Evolutionary conservation across 2,888 invertebrate genomes (phyloP).

Genomic region (Heliconius sara): DNA sequence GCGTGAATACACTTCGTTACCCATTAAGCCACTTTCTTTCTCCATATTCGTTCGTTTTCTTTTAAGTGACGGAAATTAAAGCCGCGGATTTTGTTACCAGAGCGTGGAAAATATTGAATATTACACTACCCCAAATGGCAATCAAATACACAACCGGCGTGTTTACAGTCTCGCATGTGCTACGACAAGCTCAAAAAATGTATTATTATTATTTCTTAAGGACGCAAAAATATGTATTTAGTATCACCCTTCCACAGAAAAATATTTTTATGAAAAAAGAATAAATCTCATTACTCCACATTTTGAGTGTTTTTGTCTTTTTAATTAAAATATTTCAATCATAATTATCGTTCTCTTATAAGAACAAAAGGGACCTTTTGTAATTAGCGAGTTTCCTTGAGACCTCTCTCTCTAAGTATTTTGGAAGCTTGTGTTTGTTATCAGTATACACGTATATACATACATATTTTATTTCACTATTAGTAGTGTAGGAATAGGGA

Average conservation of each 20-base stretch:
- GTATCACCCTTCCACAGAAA: too few relatives aligned
- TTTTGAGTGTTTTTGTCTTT: not conserved
- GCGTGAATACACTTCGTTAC: not conserved
- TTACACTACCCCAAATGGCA: too few relatives aligned
- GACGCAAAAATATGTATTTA: too few relatives aligned
- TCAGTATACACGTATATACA: not conserved
- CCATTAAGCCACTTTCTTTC: not conserved
- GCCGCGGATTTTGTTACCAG: not conserved
- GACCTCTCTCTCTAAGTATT: constrained; percentile 1
- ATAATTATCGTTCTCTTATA: constrained; percentile 18
- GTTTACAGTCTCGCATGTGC: too few relatives aligned
- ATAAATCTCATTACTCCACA: not conserved
- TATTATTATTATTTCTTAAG: too few relatives aligned
- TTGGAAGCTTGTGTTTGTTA: not conserved
- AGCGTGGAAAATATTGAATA: not conserved
- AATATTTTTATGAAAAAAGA: too few relatives aligned
- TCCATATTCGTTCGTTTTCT: not conserved
- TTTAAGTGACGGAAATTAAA: not conserved
- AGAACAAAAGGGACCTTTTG: constrained; percentile 13
- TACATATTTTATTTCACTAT: not conserved
- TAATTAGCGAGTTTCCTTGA: constrained; percentile 21
- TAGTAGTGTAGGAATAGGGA: not conserved
- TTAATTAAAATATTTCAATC: constrained; percentile 16
- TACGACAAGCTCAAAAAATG: too few relatives aligned
- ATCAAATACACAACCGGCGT: too few relatives aligned